Evolutionary conservation across 2,888 invertebrate species (phyloP), one percentile per base, ranked within the genome.

Genomic region (Eilema sororculum): DNA sequence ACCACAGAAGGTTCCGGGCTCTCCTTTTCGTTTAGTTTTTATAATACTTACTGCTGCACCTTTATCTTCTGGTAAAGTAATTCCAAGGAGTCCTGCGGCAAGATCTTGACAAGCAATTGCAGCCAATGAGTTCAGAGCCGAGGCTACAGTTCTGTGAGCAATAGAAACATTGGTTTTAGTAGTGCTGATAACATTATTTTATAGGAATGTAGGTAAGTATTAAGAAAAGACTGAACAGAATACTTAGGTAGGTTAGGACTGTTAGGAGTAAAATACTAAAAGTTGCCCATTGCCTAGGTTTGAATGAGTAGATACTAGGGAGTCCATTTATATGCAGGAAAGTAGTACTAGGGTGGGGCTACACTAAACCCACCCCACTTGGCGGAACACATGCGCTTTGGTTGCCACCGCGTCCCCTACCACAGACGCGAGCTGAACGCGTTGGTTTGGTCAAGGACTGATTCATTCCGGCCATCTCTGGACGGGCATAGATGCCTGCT

Each of bases 41-140:
- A n/a, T 63, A 20, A n/a, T 66, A 66, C 92, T 92, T 96, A 98
- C 86, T 94, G 96, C 90, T 0, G 98, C 98, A 37, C 98, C 98
- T 87, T 96, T 97, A 24, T 96, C 93, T 69, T 98, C 97, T 0
- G 97, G 96, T 77, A 98, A 91, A 73, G 96, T 96, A 56, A 97
- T 96, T 52, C 97, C 96, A 68, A 97, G 96, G 8, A 97, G 96
- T 22, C 97, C 97, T 37, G 96, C 96, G 0, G 98, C 96, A 70
- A 99, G 96, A 91, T 99, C 99, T 91, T 99, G 97, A 84, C 98
- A 97, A 0, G 98, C 97, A 37, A 99, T 98, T 2, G 99, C 99
- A 0, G 99, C 97, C 75, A 99, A 93, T 0, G 99, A 99, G 87
- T 99, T 99, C 70, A 99, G 90, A 0, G 99, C 99, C n/a, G 99